phyloP scores from a whole-genome alignment of 2,113 vertebrate species.

The Burhinus oedicnemus region DNA sequence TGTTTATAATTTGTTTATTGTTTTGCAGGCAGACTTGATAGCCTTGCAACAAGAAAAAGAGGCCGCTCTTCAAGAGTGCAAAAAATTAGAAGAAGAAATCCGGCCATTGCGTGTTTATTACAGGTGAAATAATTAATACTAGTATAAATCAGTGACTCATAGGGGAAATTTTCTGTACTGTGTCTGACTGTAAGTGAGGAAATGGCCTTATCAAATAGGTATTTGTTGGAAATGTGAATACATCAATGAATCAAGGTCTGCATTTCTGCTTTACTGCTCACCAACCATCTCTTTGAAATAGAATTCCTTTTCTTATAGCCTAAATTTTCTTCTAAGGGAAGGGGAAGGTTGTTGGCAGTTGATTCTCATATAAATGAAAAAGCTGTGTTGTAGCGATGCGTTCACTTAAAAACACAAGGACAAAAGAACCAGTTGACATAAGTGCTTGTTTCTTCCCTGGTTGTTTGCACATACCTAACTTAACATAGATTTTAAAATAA shows the following conservation, averaged over 20 bases:
- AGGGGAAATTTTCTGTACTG: conserved; percentile 27
- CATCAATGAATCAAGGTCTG: conserved; percentile 55
- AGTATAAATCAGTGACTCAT: conserved; percentile 32
- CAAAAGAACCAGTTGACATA: neutral
- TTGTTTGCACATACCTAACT: neutral
- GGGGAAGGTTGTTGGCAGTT: neutral
- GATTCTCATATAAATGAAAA: neutral
- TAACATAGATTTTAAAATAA: neutral
- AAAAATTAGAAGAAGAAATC: conserved; percentile 82
- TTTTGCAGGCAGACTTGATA: conserved; percentile 76
- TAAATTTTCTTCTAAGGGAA: neutral
- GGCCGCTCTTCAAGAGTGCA: conserved; percentile 74
- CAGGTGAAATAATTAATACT: conserved; percentile 77
- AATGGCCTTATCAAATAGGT: conserved; percentile 56
- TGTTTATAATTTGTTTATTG: neutral
- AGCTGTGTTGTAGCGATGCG: neutral
- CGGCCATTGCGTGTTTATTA: conserved; percentile 79
- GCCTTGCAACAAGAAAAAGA: conserved; percentile 79
- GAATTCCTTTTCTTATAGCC: neutral
- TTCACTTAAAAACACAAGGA: neutral
- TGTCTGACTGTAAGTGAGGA: conserved; percentile 44
- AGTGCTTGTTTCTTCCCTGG: neutral
- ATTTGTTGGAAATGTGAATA: conserved; percentile 50
- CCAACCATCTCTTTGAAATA: conserved; percentile 29
- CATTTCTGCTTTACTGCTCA: conserved; percentile 58